phyloP scores from a whole-genome alignment of 2,888 invertebrate genomes.

The Ashinkailepas kermadecensis region DNA sequence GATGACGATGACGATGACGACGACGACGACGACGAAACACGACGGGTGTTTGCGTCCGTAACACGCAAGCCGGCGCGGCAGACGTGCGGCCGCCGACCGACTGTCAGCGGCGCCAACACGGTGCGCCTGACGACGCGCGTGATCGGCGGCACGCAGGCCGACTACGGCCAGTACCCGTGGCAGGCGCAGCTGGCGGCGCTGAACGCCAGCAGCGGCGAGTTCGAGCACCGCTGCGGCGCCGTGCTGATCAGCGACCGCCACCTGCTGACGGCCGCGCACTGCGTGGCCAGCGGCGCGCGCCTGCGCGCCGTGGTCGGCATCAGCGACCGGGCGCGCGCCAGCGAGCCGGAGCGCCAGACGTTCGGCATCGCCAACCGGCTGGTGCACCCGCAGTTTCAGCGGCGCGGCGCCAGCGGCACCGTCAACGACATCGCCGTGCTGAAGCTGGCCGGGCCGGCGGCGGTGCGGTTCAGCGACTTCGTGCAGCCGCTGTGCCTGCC shows the following conservation, averaged over 20 bases:
- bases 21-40: not conserved
- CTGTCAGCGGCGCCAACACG: not conserved
- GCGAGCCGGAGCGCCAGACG: not conserved
- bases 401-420: not conserved
- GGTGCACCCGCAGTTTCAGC: not conserved
- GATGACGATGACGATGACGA: not conserved
- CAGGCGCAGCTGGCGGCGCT: not conserved
- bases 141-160: not conserved
- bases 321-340: not conserved
- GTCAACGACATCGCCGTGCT: conserved; percentile 10
- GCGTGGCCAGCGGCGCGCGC: not conserved
- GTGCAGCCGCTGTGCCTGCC: conserved; percentile 15
- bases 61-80: not conserved
- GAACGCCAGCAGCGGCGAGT: not conserved
- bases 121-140: not conserved
- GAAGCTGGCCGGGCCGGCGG: not conserved
- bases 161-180: conserved; percentile 10
- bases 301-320: conserved; percentile 12
- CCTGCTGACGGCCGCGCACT: not conserved
- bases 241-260: not conserved
- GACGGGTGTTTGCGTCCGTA: not conserved
- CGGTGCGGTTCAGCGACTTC: not conserved
- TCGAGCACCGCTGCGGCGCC: conserved; percentile 1
- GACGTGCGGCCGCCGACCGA: not conserved
- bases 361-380: not conserved